phyloP scores from a whole-genome alignment of 2,113 vertebrate species.

The Opisthocomus hoazin region DNA sequence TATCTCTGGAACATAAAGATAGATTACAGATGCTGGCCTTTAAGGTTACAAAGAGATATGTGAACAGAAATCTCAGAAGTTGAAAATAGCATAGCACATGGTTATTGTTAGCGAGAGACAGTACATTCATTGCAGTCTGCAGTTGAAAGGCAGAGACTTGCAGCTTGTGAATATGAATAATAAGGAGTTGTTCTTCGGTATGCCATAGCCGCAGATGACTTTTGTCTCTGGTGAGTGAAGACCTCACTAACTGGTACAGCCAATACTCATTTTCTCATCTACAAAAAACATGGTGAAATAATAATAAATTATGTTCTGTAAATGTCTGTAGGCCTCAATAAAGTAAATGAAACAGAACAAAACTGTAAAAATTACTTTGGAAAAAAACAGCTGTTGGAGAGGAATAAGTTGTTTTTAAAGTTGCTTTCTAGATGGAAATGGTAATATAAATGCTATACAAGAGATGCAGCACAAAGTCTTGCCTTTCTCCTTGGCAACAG shows the following conservation, averaged over 20 bases:
- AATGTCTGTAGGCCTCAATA: not conserved
- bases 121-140: not conserved
- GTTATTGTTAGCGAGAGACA: not conserved
- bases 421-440: not conserved
- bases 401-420: not conserved
- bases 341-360: not conserved
- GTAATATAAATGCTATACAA: not conserved
- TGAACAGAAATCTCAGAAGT: not conserved
- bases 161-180: not conserved
- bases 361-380: not conserved
- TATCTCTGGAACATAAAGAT: not conserved
- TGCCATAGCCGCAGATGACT: not conserved
- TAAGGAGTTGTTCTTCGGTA: not conserved
- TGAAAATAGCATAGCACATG: not conserved
- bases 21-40: conserved; percentile 1
- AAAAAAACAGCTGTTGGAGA: not conserved
- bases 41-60: not conserved
- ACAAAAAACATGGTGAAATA: not conserved
- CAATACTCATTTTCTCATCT: not conserved
- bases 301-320: not conserved
- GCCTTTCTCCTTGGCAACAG: not conserved
- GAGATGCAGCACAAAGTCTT: not conserved
- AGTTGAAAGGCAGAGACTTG: not conserved
- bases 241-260: not conserved
- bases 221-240: not conserved